Base-by-base conservation (phyloP, 2,113 vertebrate genomes). In the Illadopsis cleaveri region DNA sequence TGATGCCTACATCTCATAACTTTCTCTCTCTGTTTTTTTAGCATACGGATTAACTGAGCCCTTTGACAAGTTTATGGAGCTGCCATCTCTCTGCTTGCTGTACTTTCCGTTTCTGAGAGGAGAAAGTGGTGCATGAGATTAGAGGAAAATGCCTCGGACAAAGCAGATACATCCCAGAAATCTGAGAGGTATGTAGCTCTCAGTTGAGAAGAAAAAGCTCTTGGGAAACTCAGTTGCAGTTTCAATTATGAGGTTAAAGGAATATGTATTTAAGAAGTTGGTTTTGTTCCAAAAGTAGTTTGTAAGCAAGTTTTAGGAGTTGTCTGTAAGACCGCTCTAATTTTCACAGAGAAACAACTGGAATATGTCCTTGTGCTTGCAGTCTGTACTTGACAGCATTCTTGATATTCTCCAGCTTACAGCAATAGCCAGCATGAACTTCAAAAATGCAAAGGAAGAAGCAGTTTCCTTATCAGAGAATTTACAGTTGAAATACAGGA, bases 151-250 rank as follows among this genome's bases (percentile, higher is more conserved):
- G 99, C 99, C 99, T 96, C 99, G 99, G 92, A 99, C 99, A 66
- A 99, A 99, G 97, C 99, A 99, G 98, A 99, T 99, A 98, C 98
- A 99, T 98, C 99, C 99, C 64, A 99, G 99, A 97, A 99, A 99
- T 95, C 97, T 99, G 94, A 99, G 99, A 99, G 99, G 99, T 99
- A 97, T 98, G 98, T 95, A 77, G 82, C 44, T 89, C 50, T 70
- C 78, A 42, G 79, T 8, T 79, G 58, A 84, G 77, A 90, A 61
- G 56, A 50, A 70, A 80, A 91, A 90, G 40, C 65, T 76, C 60
- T 64, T 40, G 73, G 48, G 79, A 71, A 89, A 71, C 69, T 81
- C 0, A 0, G 37, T 70, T 92, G 50, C 35, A 40, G 28, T 92
- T 95, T 79, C 75, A 80, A 50, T 93, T 93, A 35, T 0, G 4